phyloP scores from a whole-genome alignment of 2,113 vertebrate genomes.

The Laticauda colubrina region DNA sequence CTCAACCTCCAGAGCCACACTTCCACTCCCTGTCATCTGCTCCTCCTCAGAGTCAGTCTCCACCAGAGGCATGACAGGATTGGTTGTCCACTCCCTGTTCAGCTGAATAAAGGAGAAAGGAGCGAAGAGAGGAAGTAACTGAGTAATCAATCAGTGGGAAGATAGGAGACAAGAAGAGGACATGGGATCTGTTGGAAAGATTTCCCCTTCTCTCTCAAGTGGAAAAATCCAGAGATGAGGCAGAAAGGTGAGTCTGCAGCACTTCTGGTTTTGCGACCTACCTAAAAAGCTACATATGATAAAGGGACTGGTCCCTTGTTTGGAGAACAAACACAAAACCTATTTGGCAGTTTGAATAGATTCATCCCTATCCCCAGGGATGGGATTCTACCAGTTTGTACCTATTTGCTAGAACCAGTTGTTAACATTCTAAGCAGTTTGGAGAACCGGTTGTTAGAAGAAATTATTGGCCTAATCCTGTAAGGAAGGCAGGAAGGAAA shows the following conservation, averaged over 20 bases:
- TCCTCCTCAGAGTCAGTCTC: no score
- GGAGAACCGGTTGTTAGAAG: no score
- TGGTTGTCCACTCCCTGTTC: background rate
- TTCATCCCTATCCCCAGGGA: background rate
- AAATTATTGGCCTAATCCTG: no score
- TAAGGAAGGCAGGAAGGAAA: no score
- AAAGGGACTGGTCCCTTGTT: background rate
- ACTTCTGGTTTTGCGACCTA: slow-evolving; percentile 17
- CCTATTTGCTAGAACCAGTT: no score
- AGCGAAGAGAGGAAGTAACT: background rate
- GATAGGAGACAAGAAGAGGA: background rate
- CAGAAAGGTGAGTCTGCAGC: background rate
- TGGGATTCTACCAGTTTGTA: no score
- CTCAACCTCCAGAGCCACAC: no score
- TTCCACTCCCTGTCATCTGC: no score
- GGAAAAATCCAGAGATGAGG: background rate
- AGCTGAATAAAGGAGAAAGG: background rate
- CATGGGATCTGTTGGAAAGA: background rate
- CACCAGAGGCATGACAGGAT: no score
- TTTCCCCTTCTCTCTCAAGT: background rate
- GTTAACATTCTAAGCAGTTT: no score
- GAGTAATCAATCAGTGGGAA: background rate
- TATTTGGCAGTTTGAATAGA: background rate
- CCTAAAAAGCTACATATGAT: background rate
- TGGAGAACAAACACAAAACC: background rate